phyloP scores from a whole-genome alignment of 2,888 invertebrate genomes.

The Drosophila gaucha region DNA sequence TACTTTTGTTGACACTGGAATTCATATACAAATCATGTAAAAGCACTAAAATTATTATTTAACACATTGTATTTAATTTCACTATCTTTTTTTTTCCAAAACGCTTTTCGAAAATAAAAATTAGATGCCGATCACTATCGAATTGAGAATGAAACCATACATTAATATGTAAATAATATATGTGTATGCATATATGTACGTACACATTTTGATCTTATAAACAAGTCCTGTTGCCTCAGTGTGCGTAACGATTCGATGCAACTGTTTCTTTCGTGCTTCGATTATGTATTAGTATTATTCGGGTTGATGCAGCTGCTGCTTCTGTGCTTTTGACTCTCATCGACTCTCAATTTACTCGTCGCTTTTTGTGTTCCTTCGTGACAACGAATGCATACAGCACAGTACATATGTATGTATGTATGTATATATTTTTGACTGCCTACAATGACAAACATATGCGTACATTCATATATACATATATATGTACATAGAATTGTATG shows the following conservation, averaged over 20 bases:
- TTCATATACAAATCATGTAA: too few relatives aligned
- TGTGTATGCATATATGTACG: background rate
- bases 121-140: too few relatives aligned
- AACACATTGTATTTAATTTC: too few relatives aligned
- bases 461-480: background rate
- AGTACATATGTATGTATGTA: background rate
- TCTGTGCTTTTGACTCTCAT: constrained; percentile 30
- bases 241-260: constrained; percentile 22
- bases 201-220: background rate
- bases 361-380: constrained; percentile 35
- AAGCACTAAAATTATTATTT: too few relatives aligned
- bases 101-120: too few relatives aligned
- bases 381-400: constrained; percentile 24
- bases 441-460: background rate
- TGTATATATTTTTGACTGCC: constrained; percentile 9
- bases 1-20: too few relatives aligned
- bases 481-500: background rate
- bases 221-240: constrained; percentile 2
- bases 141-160: too few relatives aligned
- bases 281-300: constrained; percentile 35
- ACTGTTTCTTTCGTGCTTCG: constrained; percentile 40
- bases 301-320: constrained; percentile 25
- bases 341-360: constrained; percentile 38
- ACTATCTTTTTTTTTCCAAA: too few relatives aligned
- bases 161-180: too few relatives aligned